phyloP scores from a whole-genome alignment of 2,797 vertebrate species.

The Pseudomugil tenellus region DNA sequence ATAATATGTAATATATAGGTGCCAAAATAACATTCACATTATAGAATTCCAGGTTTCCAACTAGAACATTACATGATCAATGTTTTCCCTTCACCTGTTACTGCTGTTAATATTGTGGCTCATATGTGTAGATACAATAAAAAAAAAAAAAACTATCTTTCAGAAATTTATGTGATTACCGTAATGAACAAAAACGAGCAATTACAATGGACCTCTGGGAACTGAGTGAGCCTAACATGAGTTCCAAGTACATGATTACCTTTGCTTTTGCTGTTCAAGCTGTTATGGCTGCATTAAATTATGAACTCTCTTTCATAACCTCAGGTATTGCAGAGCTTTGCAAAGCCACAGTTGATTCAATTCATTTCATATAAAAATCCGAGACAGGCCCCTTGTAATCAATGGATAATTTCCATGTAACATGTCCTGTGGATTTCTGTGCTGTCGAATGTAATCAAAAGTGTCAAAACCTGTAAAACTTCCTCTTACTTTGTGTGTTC shows the following conservation, averaged over 20 bases:
- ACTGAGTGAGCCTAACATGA: conserved; percentile 52
- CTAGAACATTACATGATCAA: not conserved
- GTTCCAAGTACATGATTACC: conserved; percentile 62
- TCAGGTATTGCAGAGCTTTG: conserved; percentile 70
- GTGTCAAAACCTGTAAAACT: conserved; percentile 74
- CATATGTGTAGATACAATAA: conserved; percentile 18
- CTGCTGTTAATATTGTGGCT: conserved; percentile 1
- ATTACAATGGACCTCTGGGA: conserved; percentile 63
- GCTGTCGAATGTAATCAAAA: conserved; percentile 75
- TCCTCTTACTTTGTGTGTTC: conserved; percentile 46
- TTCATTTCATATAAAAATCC: conserved; percentile 69
- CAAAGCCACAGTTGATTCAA: conserved; percentile 70
- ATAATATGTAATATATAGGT: not conserved
- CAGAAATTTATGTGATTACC: conserved; percentile 70
- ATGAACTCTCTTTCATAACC: conserved; percentile 70
- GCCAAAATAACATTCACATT: not conserved
- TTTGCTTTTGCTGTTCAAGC: conserved; percentile 66
- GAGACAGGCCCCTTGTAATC: conserved; percentile 63
- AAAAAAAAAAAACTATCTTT: conserved; percentile 40
- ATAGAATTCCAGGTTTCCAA: not conserved
- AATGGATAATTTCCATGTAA: conserved; percentile 76
- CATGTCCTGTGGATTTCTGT: conserved; percentile 69
- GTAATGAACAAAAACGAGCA: conserved; percentile 69
- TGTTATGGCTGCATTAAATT: conserved; percentile 73
- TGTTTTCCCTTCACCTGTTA: not conserved